Evolutionary conservation across 2,888 invertebrate genomes (phyloP), one percentile per base, ranked within the genome.

Genomic region (Eretmocerus hayati): DNA sequence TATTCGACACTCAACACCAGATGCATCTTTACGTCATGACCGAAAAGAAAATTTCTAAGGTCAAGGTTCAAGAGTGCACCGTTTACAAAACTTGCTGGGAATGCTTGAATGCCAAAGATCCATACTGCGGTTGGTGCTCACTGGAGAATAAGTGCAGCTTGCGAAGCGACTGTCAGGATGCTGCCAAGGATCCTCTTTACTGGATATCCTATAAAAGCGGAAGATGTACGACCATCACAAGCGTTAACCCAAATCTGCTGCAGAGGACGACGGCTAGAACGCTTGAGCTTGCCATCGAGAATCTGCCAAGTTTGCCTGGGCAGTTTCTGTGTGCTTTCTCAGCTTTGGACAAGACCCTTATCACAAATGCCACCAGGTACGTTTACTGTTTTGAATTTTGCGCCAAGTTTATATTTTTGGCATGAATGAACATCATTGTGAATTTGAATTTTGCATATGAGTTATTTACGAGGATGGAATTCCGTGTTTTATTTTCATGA

Each of bases 81-180:
- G 87, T 90, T 50, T 92, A 91, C 74, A 84, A 84, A 71, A 90
- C 89, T 50, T 94, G 94, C 72, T 83, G 87, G 73, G 89, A 89
- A 64, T 95, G 94, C 73, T 80, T 95, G 56, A 90, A 89, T 62
- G 92, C 91, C 56, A 88, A 89, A 71, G 94, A 95, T 77, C 95
- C 95, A 0, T 95, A 94, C 72, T 96, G 95, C 73, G 95, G 95
- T 53, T 95, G 95, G 95, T 95, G 95, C 77, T 91, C 92, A 31
- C 75, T 93, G 59, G 93, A 93, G 74, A 94, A 93, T 75, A 93
- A 91, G 80, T 96, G 96, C 74, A 93, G 90, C 62, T 76, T 93
- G 50, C 81, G 90, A 56, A 88, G 89, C 45, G 90, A 89, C 67
- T 96, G 96, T 72, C 87, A 89, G 66, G 90, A 90, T 64, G 90